A percentile compares a stretch with the other conserved stretches of the same genome.
These are phyloP conservation scores for Vultur gryphus DNA, from an alignment of 2,797 vertebrate species.

Conservation along the genomic window DNA sequence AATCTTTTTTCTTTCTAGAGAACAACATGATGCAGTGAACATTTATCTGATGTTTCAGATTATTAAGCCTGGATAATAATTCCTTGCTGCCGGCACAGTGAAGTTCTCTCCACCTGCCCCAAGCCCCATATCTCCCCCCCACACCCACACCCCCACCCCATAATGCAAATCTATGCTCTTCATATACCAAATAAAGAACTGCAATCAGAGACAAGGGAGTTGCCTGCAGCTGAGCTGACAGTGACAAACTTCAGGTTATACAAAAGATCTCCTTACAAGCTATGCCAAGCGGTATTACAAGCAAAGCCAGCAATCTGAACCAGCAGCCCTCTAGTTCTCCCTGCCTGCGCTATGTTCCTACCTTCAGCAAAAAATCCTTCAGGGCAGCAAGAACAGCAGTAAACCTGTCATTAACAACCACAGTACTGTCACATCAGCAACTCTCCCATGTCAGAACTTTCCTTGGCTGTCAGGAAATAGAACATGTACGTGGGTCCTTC, in stretches of 20 bases:
- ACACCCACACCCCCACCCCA: fast-evolving
- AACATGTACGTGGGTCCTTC: background rate
- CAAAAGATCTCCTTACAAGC: constrained; percentile 41
- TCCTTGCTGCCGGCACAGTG: background rate
- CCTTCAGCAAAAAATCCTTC: constrained; percentile 58
- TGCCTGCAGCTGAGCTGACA: constrained; percentile 42
- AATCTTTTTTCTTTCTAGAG: background rate
- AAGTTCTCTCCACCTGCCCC: background rate
- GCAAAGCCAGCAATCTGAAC: constrained; percentile 40
- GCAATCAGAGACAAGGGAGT: background rate
- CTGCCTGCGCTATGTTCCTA: background rate
- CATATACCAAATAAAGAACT: background rate
- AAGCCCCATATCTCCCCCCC: background rate
- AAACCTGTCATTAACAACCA: constrained; percentile 60
- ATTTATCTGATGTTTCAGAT: background rate
- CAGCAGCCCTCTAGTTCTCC: constrained; percentile 10
- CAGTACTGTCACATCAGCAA: constrained; percentile 40
- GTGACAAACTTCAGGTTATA: constrained; percentile 55
- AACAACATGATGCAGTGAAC: background rate
- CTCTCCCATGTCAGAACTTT: constrained; percentile 36
- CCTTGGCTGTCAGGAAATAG: constrained; percentile 43
- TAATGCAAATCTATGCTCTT: background rate
- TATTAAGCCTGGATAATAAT: background rate
- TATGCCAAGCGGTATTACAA: constrained; percentile 15
- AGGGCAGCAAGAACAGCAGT: constrained; percentile 55